These are phyloP conservation scores for Sylvilagus bachmani DNA, from an alignment of 2,113 vertebrate genomes.

Conservation along the genomic window DNA sequence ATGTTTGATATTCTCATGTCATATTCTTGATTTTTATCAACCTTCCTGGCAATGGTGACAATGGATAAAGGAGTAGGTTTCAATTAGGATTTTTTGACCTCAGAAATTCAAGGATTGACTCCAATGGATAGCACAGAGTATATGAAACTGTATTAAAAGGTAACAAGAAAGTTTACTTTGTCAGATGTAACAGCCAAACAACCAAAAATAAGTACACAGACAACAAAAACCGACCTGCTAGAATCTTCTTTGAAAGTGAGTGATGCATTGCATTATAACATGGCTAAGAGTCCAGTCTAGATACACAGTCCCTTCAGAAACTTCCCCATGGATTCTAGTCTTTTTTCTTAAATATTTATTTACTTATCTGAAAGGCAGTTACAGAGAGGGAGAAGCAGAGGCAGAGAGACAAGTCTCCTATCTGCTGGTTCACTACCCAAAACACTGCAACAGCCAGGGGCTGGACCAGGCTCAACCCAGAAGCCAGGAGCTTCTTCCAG, in stretches of 20 bases:
- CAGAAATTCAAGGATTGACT: background rate
- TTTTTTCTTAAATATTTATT: too few relatives aligned
- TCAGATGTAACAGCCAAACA: background rate
- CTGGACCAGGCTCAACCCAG: too few relatives aligned
- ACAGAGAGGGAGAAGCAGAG: too few relatives aligned
- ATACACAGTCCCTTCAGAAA: background rate
- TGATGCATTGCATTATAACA: background rate
- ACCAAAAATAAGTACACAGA: background rate
- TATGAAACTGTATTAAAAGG: background rate
- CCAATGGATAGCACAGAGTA: background rate
- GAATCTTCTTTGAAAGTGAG: background rate
- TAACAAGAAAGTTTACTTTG: background rate
- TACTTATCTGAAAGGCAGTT: too few relatives aligned
- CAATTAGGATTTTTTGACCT: background rate
- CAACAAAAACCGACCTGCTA: background rate
- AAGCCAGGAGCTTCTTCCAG: too few relatives aligned
- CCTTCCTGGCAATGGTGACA: background rate
- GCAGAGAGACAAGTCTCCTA: too few relatives aligned
- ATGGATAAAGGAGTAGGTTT: background rate
- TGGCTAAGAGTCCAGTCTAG: too few relatives aligned
- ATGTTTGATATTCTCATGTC: background rate
- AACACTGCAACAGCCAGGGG: too few relatives aligned
- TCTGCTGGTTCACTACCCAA: too few relatives aligned
- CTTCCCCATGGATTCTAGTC: background rate
- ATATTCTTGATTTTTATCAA: background rate